These are phyloP conservation scores for Camelus dromedarius DNA, from an alignment of 2,113 vertebrate species.

Conservation along the genomic window DNA sequence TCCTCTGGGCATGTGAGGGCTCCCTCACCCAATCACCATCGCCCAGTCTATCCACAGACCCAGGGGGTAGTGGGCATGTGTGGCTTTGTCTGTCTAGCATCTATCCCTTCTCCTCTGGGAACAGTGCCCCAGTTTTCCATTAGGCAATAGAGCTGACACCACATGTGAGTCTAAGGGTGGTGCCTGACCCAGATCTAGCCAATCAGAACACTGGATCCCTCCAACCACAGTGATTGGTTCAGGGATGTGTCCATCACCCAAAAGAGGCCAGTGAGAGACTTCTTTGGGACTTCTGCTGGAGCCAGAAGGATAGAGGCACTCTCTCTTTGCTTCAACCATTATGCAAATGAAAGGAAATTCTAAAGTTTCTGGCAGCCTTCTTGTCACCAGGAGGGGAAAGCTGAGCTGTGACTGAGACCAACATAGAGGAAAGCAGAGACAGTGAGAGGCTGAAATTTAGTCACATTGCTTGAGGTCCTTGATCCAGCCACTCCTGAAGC, in stretches of 20 bases:
- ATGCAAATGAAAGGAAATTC: neutral
- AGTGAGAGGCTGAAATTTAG: neutral
- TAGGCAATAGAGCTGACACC: neutral
- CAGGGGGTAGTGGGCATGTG: neutral
- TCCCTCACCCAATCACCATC: neutral
- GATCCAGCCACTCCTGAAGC: neutral
- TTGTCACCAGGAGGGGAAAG: neutral
- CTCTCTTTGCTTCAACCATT: neutral
- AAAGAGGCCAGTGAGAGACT: neutral
- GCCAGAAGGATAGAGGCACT: neutral
- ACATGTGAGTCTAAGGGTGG: neutral
- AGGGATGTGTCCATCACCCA: neutral
- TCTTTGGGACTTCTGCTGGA: neutral
- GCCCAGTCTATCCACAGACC: neutral
- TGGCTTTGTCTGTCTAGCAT: neutral
- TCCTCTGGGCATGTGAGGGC: accelerated
- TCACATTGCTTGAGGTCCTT: accelerated
- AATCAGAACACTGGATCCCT: neutral
- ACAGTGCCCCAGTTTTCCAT: neutral
- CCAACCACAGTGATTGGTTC: neutral
- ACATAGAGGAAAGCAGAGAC: neutral
- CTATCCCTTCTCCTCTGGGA: neutral
- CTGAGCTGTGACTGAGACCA: neutral
- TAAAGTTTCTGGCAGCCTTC: neutral
- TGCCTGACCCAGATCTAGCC: neutral